Evolutionary conservation across 2,797 vertebrate species (phyloP), one percentile per base, ranked within the genome.

Genomic region (Trematomus bernacchii): DNA sequence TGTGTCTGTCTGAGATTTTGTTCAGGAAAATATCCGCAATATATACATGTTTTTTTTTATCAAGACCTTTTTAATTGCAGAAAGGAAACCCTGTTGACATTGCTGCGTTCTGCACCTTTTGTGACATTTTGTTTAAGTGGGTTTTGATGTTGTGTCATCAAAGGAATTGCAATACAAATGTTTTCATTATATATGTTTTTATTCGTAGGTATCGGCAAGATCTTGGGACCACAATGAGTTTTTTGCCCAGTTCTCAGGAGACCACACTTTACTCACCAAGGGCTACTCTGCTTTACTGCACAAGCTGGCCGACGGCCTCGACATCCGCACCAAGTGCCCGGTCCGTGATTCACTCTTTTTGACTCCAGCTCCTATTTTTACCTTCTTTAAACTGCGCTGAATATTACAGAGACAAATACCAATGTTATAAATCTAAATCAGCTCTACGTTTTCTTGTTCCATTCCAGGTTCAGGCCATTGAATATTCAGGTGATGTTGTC

Each of bases 181-280:
- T 44, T n/a, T 6, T 51, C 3, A 33, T 9, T 16, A 3, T 13
- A 0, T 52, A 27, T 47, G 1, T 40, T 16, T 76, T 65, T 61
- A 5, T 73, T 11, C 82, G 4, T 15, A 99, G 98, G 98, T 99
- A 76, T 99, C 98, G 0, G 97, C 97, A 43, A 96, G 97, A 70
- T 99, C 97, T 21, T 99, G 98, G 98, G 98, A 99, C 94, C 98
- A 99, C 93, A 99, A 99, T 58, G 98, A 99, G 87, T 98, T 98
- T 89, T 99, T 99, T 80, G 98, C 98, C 43, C 98, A 99, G 91
- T 99, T 99, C 94, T 97, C 98, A 87, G 98, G 98, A 85, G 98
- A 99, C 87, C 98, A 99, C 87, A 97, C 97, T 3, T 93, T 99
- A 53, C 93, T 99, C 51, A 96, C 91, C 2, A 92, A 95, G 42